These are phyloP conservation scores for Drosophila hydei DNA, from an alignment of 1,140 invertebrate genomes.

Conservation along the genomic window DNA sequence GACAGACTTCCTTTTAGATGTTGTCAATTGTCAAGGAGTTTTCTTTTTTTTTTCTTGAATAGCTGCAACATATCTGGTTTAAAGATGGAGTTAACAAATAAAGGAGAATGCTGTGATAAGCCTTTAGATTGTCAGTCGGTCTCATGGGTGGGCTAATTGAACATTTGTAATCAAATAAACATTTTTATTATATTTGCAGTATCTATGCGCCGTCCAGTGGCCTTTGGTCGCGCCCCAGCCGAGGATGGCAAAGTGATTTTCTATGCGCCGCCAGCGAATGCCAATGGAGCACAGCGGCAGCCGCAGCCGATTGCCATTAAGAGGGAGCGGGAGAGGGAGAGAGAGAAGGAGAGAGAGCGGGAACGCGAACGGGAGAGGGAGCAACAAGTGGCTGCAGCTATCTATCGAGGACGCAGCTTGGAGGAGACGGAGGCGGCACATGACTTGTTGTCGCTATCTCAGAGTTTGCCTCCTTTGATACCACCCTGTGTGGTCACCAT, in stretches of 20 bases:
- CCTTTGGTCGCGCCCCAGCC: constrained; percentile 65
- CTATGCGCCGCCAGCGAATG: constrained; percentile 77
- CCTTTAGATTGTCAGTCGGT: constrained; percentile 61
- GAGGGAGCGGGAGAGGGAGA: constrained; percentile 51
- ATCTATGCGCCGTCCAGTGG: constrained; percentile 76
- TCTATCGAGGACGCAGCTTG: constrained; percentile 87
- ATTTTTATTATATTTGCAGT: constrained; percentile 39
- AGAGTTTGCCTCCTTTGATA: constrained; percentile 90
- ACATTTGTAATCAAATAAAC: constrained; percentile 26
- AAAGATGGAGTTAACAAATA: background rate
- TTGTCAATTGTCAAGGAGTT: constrained; percentile 3
- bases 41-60: background rate
- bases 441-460: constrained; percentile 92
- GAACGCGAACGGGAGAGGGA: constrained; percentile 51
- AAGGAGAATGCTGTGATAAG: background rate
- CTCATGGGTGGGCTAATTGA: no score
- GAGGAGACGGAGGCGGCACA: constrained; percentile 94
- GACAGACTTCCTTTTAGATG: background rate
- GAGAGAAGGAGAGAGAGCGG: constrained; percentile 58
- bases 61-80: no score
- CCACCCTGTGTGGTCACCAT: constrained; percentile 87
- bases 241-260: constrained; percentile 82
- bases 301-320: constrained; percentile 70
- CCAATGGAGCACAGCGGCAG: constrained; percentile 45
- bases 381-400: constrained; percentile 78